phyloP scores from a whole-genome alignment of 2,797 vertebrate species.

The Pyrocephalus nanus region DNA sequence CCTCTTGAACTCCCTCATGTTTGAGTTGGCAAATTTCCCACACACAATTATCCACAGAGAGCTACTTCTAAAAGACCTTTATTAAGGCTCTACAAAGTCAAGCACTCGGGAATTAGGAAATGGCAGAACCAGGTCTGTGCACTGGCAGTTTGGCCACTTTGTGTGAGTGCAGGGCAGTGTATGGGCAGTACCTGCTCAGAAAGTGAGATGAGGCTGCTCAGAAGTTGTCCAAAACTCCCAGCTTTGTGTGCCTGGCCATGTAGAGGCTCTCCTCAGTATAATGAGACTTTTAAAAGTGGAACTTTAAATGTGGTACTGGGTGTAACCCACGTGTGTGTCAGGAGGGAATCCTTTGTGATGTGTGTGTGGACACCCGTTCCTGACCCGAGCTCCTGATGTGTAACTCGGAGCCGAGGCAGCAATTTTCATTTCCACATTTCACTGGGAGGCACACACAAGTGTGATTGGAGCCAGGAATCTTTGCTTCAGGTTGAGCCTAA shows the following conservation, averaged over 20 bases:
- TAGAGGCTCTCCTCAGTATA: background rate
- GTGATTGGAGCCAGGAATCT: background rate
- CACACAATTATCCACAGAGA: constrained; percentile 13
- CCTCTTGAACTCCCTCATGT: constrained; percentile 57
- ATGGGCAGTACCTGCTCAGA: background rate
- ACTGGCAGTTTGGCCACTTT: background rate
- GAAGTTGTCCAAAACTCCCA: background rate
- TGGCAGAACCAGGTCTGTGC: background rate
- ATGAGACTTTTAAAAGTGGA: background rate
- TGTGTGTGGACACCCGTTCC: fast-evolving
- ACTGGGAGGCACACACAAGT: background rate
- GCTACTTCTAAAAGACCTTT: constrained; percentile 16
- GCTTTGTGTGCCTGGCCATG: background rate
- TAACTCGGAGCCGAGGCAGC: background rate
- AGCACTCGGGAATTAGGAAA: background rate
- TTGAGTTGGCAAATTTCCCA: constrained; percentile 51
- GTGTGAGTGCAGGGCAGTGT: background rate
- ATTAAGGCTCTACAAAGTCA: background rate
- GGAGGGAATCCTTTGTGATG: background rate
- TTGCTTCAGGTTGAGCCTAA: background rate
- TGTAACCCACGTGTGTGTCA: fast-evolving
- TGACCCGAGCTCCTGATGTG: fast-evolving
- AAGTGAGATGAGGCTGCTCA: background rate
- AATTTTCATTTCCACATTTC: background rate
- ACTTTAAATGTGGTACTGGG: fast-evolving